A percentile compares a stretch with the other conserved stretches of the same genome.
Conservation (phyloP, 2,888 invertebrate species). For the Hydrotaea diabolus region DNA sequence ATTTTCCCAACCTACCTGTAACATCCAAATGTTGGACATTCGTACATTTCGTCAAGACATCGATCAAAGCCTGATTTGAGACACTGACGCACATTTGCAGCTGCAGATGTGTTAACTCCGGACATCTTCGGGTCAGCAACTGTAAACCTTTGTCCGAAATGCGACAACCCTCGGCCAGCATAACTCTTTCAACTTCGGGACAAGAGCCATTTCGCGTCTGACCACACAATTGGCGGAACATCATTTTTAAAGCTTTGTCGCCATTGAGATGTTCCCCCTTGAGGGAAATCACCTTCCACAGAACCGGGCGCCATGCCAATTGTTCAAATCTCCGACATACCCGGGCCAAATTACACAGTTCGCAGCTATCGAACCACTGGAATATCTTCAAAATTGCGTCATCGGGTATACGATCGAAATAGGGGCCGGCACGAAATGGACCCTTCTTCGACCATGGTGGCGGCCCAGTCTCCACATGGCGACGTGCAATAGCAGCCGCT, state of each 20-base stretch:
- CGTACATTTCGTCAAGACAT: conserved; percentile 89
- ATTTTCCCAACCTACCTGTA: conserved; percentile 84
- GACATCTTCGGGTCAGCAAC: conserved; percentile 88
- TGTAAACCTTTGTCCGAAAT: conserved; percentile 90
- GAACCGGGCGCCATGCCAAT: conserved; percentile 88
- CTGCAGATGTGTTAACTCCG: conserved; percentile 90
- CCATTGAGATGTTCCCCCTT: conserved; percentile 83
- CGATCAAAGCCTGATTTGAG: conserved; percentile 89
- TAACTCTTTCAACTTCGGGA: conserved; percentile 85
- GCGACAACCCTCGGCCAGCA: conserved; percentile 86
- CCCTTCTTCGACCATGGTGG: conserved; percentile 81
- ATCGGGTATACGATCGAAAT: conserved; percentile 85
- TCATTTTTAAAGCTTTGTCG: conserved; percentile 85
- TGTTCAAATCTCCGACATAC: conserved; percentile 89
- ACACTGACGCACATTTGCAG: conserved; percentile 88
- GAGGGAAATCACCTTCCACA: conserved; percentile 87
- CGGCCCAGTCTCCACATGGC: conserved; percentile 70
- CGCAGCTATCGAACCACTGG: conserved; percentile 86
- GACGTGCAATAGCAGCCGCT: conserved; percentile 66
- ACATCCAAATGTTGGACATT: conserved; percentile 92
- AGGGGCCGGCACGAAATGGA: conserved; percentile 79
- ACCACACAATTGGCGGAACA: conserved; percentile 85
- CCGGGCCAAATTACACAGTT: conserved; percentile 87
- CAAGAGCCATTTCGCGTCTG: conserved; percentile 86
- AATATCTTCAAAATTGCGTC: conserved; percentile 87